Conservation (phyloP, 2,888 invertebrate species). For the Nudaria mundana region DNA sequence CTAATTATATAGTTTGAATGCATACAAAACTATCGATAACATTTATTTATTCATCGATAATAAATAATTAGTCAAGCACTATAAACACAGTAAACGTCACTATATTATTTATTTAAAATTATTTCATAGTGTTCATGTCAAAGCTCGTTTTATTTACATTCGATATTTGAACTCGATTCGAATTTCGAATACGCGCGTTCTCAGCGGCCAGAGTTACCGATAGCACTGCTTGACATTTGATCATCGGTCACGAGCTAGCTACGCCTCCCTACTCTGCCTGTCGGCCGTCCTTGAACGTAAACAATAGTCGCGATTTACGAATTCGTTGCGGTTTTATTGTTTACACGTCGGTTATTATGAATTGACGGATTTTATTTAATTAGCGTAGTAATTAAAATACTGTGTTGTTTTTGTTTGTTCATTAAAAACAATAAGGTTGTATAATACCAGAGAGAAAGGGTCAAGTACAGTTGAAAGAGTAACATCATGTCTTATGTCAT, state of each 20-base stretch:
- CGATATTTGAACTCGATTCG: conserved; percentile 30
- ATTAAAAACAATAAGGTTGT: not conserved
- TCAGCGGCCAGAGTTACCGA: conserved; percentile 22
- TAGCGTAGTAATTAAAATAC: conserved; percentile 17
- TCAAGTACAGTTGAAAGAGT: not conserved
- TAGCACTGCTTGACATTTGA: conserved; percentile 38
- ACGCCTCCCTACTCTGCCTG: conserved; percentile 32
- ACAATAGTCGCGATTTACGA: conserved; percentile 33
- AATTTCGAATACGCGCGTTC: conserved; percentile 30
- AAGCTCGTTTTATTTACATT: conserved; percentile 31
- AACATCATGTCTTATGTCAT: not conserved
- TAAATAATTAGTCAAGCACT: conserved; percentile 12
- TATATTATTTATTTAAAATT: conserved; percentile 3
- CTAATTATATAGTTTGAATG: conserved; percentile 18
- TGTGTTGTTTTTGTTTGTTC: conserved; percentile 7
- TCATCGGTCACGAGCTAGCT: conserved; percentile 31
- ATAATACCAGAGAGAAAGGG: not conserved
- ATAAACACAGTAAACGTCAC: conserved; percentile 16
- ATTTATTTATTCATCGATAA: not conserved
- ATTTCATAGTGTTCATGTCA: conserved; percentile 1
- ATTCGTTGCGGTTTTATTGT: conserved; percentile 27
- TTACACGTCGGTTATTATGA: conserved; percentile 17
- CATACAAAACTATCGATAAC: conserved; percentile 21
- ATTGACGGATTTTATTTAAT: conserved; percentile 22
- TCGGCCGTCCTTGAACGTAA: conserved; percentile 31